Evolutionary conservation across 2,113 vertebrate species (phyloP).

Genomic region (Pipra filicauda): DNA sequence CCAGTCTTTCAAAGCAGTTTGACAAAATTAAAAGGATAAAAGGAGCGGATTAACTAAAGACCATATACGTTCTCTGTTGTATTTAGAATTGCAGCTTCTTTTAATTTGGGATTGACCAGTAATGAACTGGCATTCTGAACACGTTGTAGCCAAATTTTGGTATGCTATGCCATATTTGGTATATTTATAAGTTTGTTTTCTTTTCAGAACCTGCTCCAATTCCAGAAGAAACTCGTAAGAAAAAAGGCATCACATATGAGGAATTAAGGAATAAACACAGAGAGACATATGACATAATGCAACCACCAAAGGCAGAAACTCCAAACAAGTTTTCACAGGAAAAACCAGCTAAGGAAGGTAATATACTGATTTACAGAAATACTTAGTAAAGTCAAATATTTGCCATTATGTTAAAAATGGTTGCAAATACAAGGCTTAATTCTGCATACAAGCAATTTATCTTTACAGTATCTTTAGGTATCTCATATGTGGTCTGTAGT

Average conservation of each 20-base stretch:
- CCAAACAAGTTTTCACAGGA: slow-evolving; percentile 70
- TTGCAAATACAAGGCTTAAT: background rate
- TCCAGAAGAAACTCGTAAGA: slow-evolving; percentile 74
- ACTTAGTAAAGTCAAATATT: background rate
- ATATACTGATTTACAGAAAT: background rate
- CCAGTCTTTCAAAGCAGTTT: background rate
- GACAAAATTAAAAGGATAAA: background rate
- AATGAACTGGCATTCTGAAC: background rate
- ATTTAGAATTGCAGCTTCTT: background rate
- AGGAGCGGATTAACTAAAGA: background rate
- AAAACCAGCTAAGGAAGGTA: slow-evolving; percentile 75
- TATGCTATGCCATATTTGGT: background rate
- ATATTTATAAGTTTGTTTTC: slow-evolving; percentile 22
- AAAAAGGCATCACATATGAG: slow-evolving; percentile 77
- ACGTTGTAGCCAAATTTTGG: background rate
- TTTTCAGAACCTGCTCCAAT: slow-evolving; percentile 69
- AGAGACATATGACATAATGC: slow-evolving; percentile 71
- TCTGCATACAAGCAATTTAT: background rate
- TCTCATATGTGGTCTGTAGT: background rate
- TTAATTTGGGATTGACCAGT: background rate
- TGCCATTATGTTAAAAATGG: background rate
- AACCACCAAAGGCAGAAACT: slow-evolving; percentile 70
- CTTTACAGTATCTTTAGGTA: background rate
- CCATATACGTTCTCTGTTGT: background rate
- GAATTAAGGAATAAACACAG: slow-evolving; percentile 82